Percentiles rank a stretch among this genome's conserved stretches.
Evolutionary conservation across 2,888 invertebrate species (phyloP).

Genomic region (Lasioglossum marginatum): DNA sequence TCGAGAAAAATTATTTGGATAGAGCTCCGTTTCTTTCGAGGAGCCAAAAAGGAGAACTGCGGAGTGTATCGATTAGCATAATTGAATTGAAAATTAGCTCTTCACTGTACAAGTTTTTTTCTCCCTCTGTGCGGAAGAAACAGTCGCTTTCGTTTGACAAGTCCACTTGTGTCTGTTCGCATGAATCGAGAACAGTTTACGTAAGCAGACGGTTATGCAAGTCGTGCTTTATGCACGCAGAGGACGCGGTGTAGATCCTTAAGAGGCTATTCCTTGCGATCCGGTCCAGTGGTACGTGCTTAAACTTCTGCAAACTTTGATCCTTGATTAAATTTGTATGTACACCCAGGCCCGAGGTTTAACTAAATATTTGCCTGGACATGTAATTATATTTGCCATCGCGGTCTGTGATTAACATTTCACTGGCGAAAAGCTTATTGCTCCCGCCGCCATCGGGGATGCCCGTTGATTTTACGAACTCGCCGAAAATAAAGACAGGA

Average conservation of each 20-base stretch:
- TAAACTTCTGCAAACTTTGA: constrained; percentile 57
- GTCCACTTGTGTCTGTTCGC: neutral
- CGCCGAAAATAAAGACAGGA: neutral
- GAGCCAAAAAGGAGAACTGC: neutral
- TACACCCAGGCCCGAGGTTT: constrained; percentile 25
- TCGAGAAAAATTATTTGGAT: neutral
- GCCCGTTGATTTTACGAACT: neutral
- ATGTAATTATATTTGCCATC: constrained; percentile 44
- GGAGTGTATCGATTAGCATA: neutral
- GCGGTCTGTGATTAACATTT: constrained; percentile 25
- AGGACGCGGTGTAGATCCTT: constrained; percentile 33
- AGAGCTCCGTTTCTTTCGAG: neutral
- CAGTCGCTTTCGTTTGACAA: neutral
- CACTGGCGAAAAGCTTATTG: neutral
- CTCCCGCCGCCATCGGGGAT: neutral
- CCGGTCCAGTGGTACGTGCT: constrained; percentile 41
- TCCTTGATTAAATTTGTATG: constrained; percentile 56
- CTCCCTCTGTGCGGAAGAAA: neutral
- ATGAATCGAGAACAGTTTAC: constrained; percentile 22
- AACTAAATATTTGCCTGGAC: constrained; percentile 41
- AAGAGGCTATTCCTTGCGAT: constrained; percentile 30
- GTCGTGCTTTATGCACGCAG: constrained; percentile 33
- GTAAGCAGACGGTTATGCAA: constrained; percentile 37
- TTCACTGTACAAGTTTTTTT: neutral
- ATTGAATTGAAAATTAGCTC: neutral